These are phyloP conservation scores for Mimachlamys varia DNA, from an alignment of 2,888 invertebrate species.

Conservation along the genomic window DNA sequence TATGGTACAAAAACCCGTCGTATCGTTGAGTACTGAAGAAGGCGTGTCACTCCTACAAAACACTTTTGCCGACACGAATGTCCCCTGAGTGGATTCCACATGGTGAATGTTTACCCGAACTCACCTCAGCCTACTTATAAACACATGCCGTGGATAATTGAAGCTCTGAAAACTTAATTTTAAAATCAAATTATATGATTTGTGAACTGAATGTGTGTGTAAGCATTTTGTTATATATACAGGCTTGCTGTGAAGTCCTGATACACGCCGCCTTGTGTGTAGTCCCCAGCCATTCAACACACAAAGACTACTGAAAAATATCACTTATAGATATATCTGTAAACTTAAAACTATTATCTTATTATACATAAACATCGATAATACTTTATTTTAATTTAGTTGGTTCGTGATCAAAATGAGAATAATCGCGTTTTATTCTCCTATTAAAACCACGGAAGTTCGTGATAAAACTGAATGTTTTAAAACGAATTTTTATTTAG, in stretches of 20 bases:
- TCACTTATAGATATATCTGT: not conserved
- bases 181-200: slow-evolving; percentile 36
- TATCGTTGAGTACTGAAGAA: not conserved
- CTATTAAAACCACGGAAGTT: no score
- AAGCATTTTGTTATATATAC: slow-evolving; percentile 34
- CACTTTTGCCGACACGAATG: not conserved
- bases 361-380: no score
- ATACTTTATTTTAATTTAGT: no score
- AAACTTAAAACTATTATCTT: not conserved
- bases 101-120: not conserved
- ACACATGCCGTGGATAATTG: slow-evolving; percentile 23
- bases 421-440: not conserved
- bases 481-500: not conserved
- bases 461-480: not conserved
- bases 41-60: not conserved
- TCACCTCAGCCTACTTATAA: not conserved
- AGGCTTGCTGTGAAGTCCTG: slow-evolving; percentile 1
- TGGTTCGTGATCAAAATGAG: no score
- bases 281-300: not conserved
- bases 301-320: not conserved
- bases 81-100: not conserved
- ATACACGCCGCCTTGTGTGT: not conserved
- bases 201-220: slow-evolving; percentile 23
- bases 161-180: slow-evolving; percentile 28
- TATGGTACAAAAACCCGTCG: no score